Base-by-base conservation (phyloP, 2,797 vertebrate genomes). In the Oceanodroma leucorhoa region DNA sequence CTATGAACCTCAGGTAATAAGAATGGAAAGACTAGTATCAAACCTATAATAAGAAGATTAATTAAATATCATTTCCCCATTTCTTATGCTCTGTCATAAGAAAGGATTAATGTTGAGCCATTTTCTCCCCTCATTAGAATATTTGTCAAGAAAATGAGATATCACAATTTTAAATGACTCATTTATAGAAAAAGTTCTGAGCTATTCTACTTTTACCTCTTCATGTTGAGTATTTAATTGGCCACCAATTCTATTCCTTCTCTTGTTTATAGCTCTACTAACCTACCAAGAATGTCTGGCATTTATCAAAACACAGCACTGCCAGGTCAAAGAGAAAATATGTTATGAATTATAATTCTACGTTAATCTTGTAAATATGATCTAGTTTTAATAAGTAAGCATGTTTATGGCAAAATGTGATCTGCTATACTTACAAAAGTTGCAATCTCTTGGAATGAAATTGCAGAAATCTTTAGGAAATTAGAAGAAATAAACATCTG, bases 81-180 rank as follows among this genome's bases (percentile, higher is more conserved):
- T 94, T 89, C 50, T 93, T 72, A 76, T 14, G 29, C n/a, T 87
- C 27, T 85, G 48, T 61, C 64, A 83, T 4, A 72, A 67, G 26
- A 94, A 43, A 89, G 53, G 27, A 87, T 83, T 85, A 81, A 72
- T 60, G 15, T 72, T 93, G 36, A 92, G 30, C 15, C 24, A 46
- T 83, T 84, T 93, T 87, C 34, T 93, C 20, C 55, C 14, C 23
- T 85, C 45, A 64, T 87, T 94, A 69, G 32, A 90, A 46, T 94
- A 69, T 94, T 80, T 89, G 21, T 85, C 32, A 62, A 89, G 78
- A 89, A 93, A 95, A 73, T 83, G 60, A 94, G 67, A 75, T 57
- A 73, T 22, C 29, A 9, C 17, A 64, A 36, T 80, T 92, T 87
- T 66, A 89, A 94, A 89, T 62, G 1, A 67, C 19, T 93, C 29